Evolutionary conservation across 2,888 invertebrate species (phyloP).

Genomic region (Apodemia hepburni): DNA sequence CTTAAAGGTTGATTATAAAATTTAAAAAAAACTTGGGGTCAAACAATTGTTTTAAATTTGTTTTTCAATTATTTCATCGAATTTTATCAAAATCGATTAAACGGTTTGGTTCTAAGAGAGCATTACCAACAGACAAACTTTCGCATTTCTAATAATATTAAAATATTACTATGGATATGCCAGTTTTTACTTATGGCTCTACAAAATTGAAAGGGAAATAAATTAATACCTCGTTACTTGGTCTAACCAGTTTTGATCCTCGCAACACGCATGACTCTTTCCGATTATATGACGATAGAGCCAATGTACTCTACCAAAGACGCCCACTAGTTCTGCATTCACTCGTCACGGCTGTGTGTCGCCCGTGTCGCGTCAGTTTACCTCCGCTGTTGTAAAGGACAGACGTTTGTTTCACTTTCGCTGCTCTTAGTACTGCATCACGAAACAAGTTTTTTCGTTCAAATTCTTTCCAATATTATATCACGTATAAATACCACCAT

Average conservation of each 20-base stretch:
- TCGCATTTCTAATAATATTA: too few relatives aligned
- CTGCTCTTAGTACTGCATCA: conserved; percentile 40
- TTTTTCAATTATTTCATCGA: too few relatives aligned
- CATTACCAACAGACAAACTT: too few relatives aligned
- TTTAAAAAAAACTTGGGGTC: too few relatives aligned
- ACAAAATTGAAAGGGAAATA: background rate
- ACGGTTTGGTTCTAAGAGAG: too few relatives aligned
- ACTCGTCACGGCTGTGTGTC: conserved; percentile 51
- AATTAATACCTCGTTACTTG: background rate
- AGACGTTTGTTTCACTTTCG: conserved; percentile 51
- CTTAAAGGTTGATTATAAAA: too few relatives aligned
- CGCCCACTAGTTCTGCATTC: conserved; percentile 53
- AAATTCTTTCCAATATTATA: conserved; percentile 35
- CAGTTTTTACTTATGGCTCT: too few relatives aligned
- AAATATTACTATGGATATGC: too few relatives aligned
- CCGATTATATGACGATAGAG: conserved; percentile 16
- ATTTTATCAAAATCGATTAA: too few relatives aligned
- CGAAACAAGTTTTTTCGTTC: conserved; percentile 69
- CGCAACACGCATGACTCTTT: conserved; percentile 37
- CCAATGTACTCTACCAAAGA: conserved; percentile 37
- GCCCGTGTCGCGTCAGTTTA: conserved; percentile 60
- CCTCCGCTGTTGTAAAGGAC: conserved; percentile 49
- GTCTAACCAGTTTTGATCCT: conserved; percentile 49
- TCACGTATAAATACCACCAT: conserved; percentile 46
- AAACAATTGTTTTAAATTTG: too few relatives aligned